These are phyloP conservation scores for Leptinotarsa undecemlineata DNA, from an alignment of 1,140 invertebrate species.

Conservation along the genomic window DNA sequence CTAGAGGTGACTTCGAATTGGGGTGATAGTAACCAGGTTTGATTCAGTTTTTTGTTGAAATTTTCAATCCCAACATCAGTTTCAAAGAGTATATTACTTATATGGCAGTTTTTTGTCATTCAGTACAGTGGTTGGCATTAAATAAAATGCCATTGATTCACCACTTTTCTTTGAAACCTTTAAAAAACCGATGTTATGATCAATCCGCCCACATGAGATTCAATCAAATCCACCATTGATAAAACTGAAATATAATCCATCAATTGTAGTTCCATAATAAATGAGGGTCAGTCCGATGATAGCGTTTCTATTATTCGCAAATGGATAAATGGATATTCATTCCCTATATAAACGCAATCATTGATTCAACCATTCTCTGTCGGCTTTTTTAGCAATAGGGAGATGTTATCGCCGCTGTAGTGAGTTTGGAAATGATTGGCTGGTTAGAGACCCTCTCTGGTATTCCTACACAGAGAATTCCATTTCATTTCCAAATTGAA, in stretches of 20 bases:
- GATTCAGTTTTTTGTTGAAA: too few species aligned
- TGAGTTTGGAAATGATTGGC: conserved; percentile 43
- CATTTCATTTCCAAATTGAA: conserved; percentile 47
- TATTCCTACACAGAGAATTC: conserved; percentile 37
- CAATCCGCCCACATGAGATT: too few species aligned
- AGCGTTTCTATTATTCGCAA: conserved; percentile 41
- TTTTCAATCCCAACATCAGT: too few species aligned
- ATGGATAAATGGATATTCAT: conserved; percentile 42
- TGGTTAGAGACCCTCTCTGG: conserved; percentile 35
- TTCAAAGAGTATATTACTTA: too few species aligned
- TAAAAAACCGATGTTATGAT: too few species aligned
- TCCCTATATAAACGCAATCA: conserved; percentile 47
- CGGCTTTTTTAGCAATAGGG: conserved; percentile 39
- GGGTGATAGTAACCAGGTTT: too few species aligned
- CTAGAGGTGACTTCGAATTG: too few species aligned
- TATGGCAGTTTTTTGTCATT: too few species aligned
- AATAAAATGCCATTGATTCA: too few species aligned
- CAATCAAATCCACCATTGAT: background rate
- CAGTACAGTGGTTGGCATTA: too few species aligned
- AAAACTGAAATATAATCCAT: conserved; percentile 23
- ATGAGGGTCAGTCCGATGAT: conserved; percentile 37
- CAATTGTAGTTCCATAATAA: conserved; percentile 34
- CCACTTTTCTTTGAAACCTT: too few species aligned
- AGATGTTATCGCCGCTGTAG: conserved; percentile 40
- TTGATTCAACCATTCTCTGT: conserved; percentile 37